A percentile compares a stretch with the other conserved stretches of the same genome.
Evolutionary conservation across 2,797 vertebrate genomes (phyloP).

Genomic region (Acanthopagrus latus): DNA sequence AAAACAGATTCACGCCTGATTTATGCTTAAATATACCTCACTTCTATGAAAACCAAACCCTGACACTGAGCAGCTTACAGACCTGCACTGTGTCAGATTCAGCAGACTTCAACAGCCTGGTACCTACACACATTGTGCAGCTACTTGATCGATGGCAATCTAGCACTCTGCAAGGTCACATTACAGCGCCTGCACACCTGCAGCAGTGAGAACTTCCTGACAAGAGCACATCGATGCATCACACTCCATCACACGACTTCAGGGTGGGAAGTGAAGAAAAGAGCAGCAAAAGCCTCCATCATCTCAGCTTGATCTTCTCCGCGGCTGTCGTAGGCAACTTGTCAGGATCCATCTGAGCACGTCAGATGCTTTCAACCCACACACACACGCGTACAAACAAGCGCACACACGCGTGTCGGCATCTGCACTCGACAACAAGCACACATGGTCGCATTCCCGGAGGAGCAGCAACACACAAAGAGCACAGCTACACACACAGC

Average conservation of each 20-base stretch:
- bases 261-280: slow-evolving; percentile 63
- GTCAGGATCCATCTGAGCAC: slow-evolving; percentile 58
- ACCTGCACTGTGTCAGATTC: neutral
- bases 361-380: slow-evolving; percentile 27
- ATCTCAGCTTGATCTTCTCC: slow-evolving; percentile 69
- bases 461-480: neutral
- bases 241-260: slow-evolving; percentile 41
- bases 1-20: neutral
- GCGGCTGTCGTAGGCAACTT: slow-evolving; percentile 46
- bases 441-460: neutral
- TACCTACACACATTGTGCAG: neutral
- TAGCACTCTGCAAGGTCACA: neutral
- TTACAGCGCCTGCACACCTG: slow-evolving; percentile 3
- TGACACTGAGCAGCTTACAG: neutral
- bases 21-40: neutral
- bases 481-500: neutral
- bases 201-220: slow-evolving; percentile 34
- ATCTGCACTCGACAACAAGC: slow-evolving; percentile 12
- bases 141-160: neutral
- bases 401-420: neutral
- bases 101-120: neutral
- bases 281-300: slow-evolving; percentile 63
- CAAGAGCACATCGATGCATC: slow-evolving; percentile 6
- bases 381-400: slow-evolving; percentile 19
- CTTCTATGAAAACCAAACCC: neutral